Conservation (phyloP, 2,797 vertebrate species). For the Chelon labrosus region DNA sequence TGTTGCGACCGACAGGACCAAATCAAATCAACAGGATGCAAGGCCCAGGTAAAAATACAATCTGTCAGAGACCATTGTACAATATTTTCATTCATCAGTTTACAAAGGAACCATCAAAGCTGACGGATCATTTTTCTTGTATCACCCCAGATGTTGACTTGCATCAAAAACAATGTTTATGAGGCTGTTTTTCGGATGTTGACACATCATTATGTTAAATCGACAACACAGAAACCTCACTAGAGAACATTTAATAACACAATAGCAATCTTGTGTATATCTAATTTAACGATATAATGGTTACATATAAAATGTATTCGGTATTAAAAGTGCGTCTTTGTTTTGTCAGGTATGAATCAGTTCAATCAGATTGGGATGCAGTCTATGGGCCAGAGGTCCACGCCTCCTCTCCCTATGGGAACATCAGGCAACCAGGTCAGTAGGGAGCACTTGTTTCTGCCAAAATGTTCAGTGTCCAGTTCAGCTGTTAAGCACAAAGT, state of each 20-base stretch:
- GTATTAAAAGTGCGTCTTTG: background rate
- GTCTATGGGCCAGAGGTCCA: conserved; percentile 91
- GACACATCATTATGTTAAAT: background rate
- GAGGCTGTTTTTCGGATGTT: background rate
- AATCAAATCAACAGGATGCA: conserved; percentile 95
- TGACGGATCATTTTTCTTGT: background rate
- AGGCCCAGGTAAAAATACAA: conserved; percentile 76
- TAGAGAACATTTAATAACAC: background rate
- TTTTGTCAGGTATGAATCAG: conserved; percentile 91
- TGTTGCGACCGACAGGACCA: conserved; percentile 91
- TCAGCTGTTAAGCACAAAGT: background rate
- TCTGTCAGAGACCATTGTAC: background rate
- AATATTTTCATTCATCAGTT: background rate
- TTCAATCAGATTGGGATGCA: conserved; percentile 93
- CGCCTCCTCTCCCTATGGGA: conserved; percentile 93
- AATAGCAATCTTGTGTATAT: background rate
- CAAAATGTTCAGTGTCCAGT: no score
- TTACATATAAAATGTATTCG: background rate
- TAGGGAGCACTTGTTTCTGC: conserved; percentile 15
- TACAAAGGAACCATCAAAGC: background rate
- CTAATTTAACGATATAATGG: background rate
- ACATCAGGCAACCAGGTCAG: conserved; percentile 91
- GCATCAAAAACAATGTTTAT: background rate
- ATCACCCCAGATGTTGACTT: background rate
- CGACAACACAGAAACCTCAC: background rate